Evolutionary conservation across 2,888 invertebrate genomes (phyloP).

Genomic region (Dastarcus helophoroides): DNA sequence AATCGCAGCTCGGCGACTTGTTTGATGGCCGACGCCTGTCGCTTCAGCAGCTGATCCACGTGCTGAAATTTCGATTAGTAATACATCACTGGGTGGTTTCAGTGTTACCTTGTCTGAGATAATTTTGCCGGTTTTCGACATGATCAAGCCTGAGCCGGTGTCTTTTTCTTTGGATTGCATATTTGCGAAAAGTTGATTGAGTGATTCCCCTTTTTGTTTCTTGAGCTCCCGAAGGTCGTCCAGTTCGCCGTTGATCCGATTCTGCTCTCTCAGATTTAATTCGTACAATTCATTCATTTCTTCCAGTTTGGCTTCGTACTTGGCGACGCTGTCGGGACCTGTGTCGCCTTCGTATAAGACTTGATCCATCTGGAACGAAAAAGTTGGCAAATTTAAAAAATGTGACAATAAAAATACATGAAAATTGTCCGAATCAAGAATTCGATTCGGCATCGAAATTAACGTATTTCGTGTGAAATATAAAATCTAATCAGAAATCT

Average conservation of each 20-base stretch:
- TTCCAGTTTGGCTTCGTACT: slow-evolving; percentile 27
- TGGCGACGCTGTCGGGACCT: slow-evolving; percentile 20
- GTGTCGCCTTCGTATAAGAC: slow-evolving; percentile 24
- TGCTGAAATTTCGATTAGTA: slow-evolving; percentile 12
- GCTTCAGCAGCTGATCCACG: slow-evolving; percentile 24
- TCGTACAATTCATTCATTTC: slow-evolving; percentile 19
- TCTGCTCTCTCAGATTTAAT: slow-evolving; percentile 15
- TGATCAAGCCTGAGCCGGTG: slow-evolving; percentile 28
- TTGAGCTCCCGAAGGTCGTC: slow-evolving; percentile 17
- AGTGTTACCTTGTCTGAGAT: slow-evolving; percentile 29
- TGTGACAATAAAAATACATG: too few relatives aligned
- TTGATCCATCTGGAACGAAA: slow-evolving; percentile 26
- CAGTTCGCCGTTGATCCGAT: slow-evolving; percentile 19
- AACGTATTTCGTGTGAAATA: too few relatives aligned
- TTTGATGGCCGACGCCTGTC: slow-evolving; percentile 23
- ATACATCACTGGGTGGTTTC: too few relatives aligned
- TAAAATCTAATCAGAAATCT: too few relatives aligned
- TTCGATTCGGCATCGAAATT: too few relatives aligned
- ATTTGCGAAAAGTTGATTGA: slow-evolving; percentile 18
- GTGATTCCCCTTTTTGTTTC: slow-evolving; percentile 17
- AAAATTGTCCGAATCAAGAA: too few relatives aligned
- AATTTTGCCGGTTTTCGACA: slow-evolving; percentile 30
- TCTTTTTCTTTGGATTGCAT: slow-evolving; percentile 27
- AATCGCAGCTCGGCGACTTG: slow-evolving; percentile 27
- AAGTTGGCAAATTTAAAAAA: too few relatives aligned